Evolutionary conservation across 1,140 invertebrate species (phyloP).

Genomic region (Halyomorpha halys): DNA sequence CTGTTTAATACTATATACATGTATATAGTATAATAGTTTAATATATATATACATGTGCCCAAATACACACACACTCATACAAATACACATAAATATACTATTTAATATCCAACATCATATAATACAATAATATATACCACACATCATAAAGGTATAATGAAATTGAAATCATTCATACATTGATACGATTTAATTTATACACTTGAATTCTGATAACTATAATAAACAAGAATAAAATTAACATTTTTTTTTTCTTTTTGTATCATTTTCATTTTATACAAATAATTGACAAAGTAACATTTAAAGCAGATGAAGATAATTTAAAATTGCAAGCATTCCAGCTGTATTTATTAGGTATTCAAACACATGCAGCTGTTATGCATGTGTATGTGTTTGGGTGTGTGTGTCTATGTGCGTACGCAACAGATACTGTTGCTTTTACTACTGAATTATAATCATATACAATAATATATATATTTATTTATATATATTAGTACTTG

Average conservation of each 20-base stretch:
- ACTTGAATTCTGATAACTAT: background rate
- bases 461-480: constrained; percentile 11
- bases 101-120: too few species aligned
- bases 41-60: background rate
- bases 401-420: background rate
- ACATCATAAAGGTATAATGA: too few species aligned
- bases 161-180: too few species aligned
- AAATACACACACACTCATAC: too few species aligned
- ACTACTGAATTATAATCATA: constrained; percentile 16
- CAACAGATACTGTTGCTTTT: constrained; percentile 16
- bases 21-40: constrained; percentile 10
- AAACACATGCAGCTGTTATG: too few species aligned
- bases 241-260: background rate
- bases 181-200: too few species aligned
- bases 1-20: constrained; percentile 7
- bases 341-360: background rate
- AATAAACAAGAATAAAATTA: background rate
- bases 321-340: background rate
- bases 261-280: background rate
- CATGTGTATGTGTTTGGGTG: background rate
- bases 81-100: too few species aligned
- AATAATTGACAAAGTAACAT: background rate
- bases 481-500: constrained; percentile 9
- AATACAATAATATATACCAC: too few species aligned
- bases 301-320: background rate